Conservation (phyloP, 2,797 vertebrate species). For the Muscicapa striata region DNA sequence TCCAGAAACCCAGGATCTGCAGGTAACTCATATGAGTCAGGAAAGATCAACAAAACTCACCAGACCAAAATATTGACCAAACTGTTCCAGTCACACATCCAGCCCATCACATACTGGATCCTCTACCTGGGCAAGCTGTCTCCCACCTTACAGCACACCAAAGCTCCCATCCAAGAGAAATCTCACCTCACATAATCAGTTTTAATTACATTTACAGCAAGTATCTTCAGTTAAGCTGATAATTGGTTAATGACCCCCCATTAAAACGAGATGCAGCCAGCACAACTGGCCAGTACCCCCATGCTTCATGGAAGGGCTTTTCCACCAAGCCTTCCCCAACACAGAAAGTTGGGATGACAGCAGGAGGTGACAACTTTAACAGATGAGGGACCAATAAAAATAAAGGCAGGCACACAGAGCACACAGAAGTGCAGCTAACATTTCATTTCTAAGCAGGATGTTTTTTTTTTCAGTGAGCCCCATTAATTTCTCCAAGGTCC, state of each 20-base stretch:
- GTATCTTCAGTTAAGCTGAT: not conserved
- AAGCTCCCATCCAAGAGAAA: not conserved
- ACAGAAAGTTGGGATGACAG: not conserved
- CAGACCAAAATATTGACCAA: not conserved
- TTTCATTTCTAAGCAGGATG: constrained; percentile 55
- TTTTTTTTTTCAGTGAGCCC: constrained; percentile 35
- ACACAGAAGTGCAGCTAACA: not conserved
- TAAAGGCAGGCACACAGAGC: constrained; percentile 30
- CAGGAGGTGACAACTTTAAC: not conserved
- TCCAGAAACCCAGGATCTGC: not conserved
- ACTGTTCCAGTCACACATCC: not conserved
- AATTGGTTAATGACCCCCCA: not conserved
- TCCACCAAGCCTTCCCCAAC: not conserved
- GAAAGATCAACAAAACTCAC: not conserved
- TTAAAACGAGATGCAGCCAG: not conserved
- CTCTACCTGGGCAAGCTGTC: not conserved
- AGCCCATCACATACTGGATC: not conserved
- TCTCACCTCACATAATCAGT: not conserved
- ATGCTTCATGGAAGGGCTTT: not conserved
- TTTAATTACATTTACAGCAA: constrained; percentile 11
- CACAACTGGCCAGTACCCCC: not conserved
- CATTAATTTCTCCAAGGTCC: constrained; percentile 66
- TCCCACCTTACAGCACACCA: not conserved
- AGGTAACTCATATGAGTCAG: not conserved
- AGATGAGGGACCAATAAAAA: not conserved